Evolutionary conservation across 2,797 vertebrate species (phyloP), one percentile per base, ranked within the genome.

Genomic region (Fundulus diaphanus): DNA sequence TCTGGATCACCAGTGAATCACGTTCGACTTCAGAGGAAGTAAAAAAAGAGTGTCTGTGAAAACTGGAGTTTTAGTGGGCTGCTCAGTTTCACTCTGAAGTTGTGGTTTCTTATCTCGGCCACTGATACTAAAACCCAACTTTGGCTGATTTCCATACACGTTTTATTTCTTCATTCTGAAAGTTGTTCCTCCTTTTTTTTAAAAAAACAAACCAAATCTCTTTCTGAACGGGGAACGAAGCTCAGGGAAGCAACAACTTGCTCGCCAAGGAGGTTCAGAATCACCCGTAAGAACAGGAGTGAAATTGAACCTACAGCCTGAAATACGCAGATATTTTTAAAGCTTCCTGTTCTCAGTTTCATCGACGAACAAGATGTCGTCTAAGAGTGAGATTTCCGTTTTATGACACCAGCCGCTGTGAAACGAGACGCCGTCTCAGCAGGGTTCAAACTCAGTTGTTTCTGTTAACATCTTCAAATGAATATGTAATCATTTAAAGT

Each of bases 321-420:
- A 85, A 80, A 83, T 78, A 76, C 42, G 37, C 35, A 0, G 42
- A 70, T 74, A 77, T 82, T 85, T 77, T 46, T 71, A 57, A 54
- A n/a, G 67, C 77, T 79, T 85, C 81, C 84, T 77, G 76, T 83
- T 82, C 72, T 82, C 74, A 66, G 73, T 76, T 81, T 78, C 80
- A 73, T 24, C 8, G 3, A 35, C 49, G 54, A 76, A 68, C 78
- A 51, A 73, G 33, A 69, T 35, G n/a, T 52, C 12, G 46, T 72
- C 68, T n/a, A 66, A 51, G 49, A 75, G 57, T 31, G 51, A 72
- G 27, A 76, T 84, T 84, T 73, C 63, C 46, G 67, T 78, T 73
- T 78, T 61, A 79, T 51, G 68, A 82, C 35, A 8, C 27, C 35
- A 18, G 2, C 15, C 68, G 51, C 56, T 46, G 74, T 76, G 59